Conservation (phyloP, 2,113 vertebrate species). For the Lycaon pictus region DNA sequence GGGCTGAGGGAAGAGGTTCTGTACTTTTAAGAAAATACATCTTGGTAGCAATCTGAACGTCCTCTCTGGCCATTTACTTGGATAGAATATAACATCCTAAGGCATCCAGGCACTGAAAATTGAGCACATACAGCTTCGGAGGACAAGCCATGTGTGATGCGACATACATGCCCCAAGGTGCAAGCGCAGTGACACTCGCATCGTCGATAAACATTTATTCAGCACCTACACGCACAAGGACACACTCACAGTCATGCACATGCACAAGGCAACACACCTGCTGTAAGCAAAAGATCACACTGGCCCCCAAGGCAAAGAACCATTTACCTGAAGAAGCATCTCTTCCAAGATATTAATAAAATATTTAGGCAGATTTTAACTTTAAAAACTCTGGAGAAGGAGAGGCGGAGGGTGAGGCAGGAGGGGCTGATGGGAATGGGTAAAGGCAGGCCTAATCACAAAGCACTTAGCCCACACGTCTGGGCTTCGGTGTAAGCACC, state of each 20-base stretch:
- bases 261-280: no score
- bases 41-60: not conserved
- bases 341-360: conserved; percentile 70
- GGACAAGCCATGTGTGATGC: not conserved
- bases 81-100: not conserved
- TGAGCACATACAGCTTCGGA: not conserved
- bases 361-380: conserved; percentile 62
- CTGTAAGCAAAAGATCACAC: not conserved
- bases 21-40: not conserved
- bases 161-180: not conserved
- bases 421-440: not conserved
- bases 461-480: not conserved
- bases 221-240: not conserved
- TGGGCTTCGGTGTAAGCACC: not conserved
- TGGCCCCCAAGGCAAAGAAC: conserved; percentile 44
- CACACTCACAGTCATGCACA: not conserved
- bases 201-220: not conserved
- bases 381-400: conserved; percentile 48
- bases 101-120: not conserved
- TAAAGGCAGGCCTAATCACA: not conserved
- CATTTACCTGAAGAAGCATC: conserved; percentile 44
- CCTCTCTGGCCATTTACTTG: not conserved
- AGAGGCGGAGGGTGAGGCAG: not conserved
- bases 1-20: not conserved
- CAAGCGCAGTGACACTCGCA: rapidly evolving